Conservation (phyloP, 1,140 invertebrate species). For the Trachymyrmex septentrionalis region DNA sequence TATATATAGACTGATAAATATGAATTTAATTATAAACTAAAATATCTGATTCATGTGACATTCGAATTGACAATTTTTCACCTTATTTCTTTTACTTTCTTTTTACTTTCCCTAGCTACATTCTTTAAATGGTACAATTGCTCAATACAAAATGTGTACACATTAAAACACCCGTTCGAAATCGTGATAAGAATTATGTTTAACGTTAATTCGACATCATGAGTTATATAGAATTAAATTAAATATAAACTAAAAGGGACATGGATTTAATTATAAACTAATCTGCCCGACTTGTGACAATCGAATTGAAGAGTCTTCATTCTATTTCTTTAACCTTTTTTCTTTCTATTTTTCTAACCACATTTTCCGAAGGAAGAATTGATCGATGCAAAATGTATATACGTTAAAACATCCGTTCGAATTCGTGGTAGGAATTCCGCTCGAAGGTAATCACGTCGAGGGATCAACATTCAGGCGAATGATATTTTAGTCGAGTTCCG, state of each 20-base stretch:
- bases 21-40: too few relatives aligned
- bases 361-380: neutral
- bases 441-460: neutral
- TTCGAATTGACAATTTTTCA: too few relatives aligned
- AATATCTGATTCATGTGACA: too few relatives aligned
- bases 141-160: too few relatives aligned
- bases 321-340: neutral
- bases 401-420: neutral
- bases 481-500: conserved; percentile 51
- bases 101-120: too few relatives aligned
- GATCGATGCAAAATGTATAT: neutral
- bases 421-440: conserved; percentile 25
- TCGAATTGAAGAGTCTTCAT: neutral
- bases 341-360: neutral
- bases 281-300: too few relatives aligned
- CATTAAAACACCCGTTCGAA: too few relatives aligned
- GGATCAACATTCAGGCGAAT: neutral
- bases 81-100: too few relatives aligned
- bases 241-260: neutral
- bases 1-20: too few relatives aligned
- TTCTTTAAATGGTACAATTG: too few relatives aligned
- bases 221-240: neutral
- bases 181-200: too few relatives aligned
- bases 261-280: conserved; percentile 11
- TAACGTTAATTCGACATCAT: neutral